phyloP scores from a whole-genome alignment of 2,113 vertebrate genomes.

The Clupea harengus region DNA sequence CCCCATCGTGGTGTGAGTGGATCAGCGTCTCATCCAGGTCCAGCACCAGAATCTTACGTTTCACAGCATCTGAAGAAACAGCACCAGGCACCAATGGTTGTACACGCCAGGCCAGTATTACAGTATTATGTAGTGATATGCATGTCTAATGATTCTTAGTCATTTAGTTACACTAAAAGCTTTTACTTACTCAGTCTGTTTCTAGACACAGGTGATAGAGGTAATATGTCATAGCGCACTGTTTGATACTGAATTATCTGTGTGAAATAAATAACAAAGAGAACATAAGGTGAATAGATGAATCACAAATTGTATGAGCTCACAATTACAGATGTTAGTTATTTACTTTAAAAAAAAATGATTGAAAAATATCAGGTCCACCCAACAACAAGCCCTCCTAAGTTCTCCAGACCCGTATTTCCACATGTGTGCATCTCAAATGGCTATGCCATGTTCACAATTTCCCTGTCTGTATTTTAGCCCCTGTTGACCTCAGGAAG shows the following conservation, averaged over 20 bases:
- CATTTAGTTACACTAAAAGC: background rate
- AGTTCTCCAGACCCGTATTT: background rate
- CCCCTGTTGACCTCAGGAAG: background rate
- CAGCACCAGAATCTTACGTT: conserved; percentile 75
- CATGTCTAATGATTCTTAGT: background rate
- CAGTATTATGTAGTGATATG: too few species aligned
- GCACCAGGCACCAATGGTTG: background rate
- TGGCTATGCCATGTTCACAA: background rate
- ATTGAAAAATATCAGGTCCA: background rate
- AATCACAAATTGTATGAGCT: background rate
- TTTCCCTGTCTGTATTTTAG: background rate
- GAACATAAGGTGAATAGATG: background rate
- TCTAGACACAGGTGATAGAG: conserved; percentile 75
- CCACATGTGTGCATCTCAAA: background rate
- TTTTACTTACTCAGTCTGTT: conserved; percentile 72
- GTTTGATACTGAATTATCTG: conserved; percentile 82
- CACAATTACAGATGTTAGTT: background rate
- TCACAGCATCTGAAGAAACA: conserved; percentile 68
- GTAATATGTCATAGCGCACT: conserved; percentile 76
- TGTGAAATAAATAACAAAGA: background rate
- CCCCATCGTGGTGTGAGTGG: conserved; percentile 79
- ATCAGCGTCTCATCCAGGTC: conserved; percentile 79
- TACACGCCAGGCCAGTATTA: background rate
- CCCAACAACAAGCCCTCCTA: background rate
- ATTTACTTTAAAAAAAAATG: background rate